Evolutionary conservation across 1,140 invertebrate genomes (phyloP), one percentile per base, ranked within the genome.

Genomic region (Spodoptera frugiperda): DNA sequence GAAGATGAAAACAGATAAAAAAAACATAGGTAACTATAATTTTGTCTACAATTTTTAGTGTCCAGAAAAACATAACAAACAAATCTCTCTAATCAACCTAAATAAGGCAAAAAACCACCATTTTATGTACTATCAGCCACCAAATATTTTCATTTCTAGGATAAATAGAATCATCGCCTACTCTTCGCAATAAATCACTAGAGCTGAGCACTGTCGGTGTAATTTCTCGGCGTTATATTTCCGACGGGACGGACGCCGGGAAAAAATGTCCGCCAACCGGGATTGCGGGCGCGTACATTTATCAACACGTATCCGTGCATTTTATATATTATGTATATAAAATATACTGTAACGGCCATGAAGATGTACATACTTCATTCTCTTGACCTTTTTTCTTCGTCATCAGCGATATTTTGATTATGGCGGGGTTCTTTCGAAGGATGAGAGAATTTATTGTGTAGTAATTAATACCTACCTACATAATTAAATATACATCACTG

Each of bases 161-260:
- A 30, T 61, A 15, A 39, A 39, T 15, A 67, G 63, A 48, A 67
- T 19, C 19, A 49, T 63, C 14, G 33, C 33, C 33, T 44, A 30
- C 21, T 57, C 33, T 39, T 33, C 5, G 48, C 44, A 67, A 57
- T 57, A 72, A 72, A 72, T 72, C 39, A 72, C 53, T 25, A 19
- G n/a, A 12, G 39, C 33, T 54, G 33, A 57, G 15, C 39, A 39
- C 51, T 72, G 53, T 54, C 53, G 33, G 65, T 72, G 30, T 78
- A 55, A 78, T 78, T 74, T 78, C 70, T 44, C 70, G 44, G 11
- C 70, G 53, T 67, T 73, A 78, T 67, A 74, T 74, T 78, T 74
- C 77, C 77, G 61, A 48, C 70, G 59, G 53, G 53, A 11, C 10
- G 55, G 30, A 44, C 51, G 33, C 30, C 68, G 44, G 54, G 57